Evolutionary conservation across 2,888 invertebrate species (phyloP).

Genomic region (Drosophila testacea): DNA sequence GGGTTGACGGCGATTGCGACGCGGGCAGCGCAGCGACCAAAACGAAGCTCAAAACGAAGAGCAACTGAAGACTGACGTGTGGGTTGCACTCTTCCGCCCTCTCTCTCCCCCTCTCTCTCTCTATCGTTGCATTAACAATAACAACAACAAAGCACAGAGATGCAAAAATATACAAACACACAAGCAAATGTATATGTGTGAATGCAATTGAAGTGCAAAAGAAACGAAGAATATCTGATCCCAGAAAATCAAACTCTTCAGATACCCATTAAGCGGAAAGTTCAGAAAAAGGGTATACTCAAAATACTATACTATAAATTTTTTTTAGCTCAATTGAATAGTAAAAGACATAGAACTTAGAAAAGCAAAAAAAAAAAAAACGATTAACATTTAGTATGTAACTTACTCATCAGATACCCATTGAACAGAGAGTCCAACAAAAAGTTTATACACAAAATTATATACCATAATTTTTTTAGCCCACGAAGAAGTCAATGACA

Average conservation of each 20-base stretch:
- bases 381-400: too few species aligned
- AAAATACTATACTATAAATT: not conserved
- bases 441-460: too few species aligned
- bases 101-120: too few species aligned
- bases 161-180: constrained; percentile 23
- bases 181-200: constrained; percentile 10
- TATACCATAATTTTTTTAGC: too few species aligned
- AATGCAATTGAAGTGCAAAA: constrained; percentile 30
- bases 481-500: too few species aligned
- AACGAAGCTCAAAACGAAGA: constrained; percentile 48
- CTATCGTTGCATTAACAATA: constrained; percentile 6
- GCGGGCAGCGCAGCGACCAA: constrained; percentile 13
- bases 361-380: too few species aligned
- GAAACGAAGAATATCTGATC: constrained; percentile 28
- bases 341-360: too few species aligned
- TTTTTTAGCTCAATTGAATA: too few species aligned
- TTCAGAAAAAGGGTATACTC: not conserved
- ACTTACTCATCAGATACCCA: too few species aligned
- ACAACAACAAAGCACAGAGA: constrained; percentile 23
- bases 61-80: constrained; percentile 56
- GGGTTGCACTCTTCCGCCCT: constrained; percentile 19
- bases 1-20: constrained; percentile 49
- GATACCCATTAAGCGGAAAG: not conserved
- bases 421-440: too few species aligned
- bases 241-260: constrained; percentile 7